phyloP scores from a whole-genome alignment of 2,888 invertebrate species.

The Stratiomys singularior region DNA sequence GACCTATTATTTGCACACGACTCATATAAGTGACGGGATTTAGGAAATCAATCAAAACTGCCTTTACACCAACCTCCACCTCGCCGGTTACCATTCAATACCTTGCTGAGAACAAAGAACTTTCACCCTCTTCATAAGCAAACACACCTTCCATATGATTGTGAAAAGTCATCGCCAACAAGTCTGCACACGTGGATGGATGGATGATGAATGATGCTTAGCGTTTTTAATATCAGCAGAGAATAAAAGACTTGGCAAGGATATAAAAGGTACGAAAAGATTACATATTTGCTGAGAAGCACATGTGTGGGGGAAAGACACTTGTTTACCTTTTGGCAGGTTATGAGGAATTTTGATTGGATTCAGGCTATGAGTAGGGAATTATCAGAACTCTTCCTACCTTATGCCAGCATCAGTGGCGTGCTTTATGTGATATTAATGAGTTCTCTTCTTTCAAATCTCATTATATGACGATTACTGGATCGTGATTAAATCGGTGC shows the following conservation, averaged over 20 bases:
- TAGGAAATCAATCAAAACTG: constrained; percentile 32
- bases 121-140: constrained; percentile 17
- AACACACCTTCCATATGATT: constrained; percentile 6
- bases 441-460: not conserved
- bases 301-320: not conserved
- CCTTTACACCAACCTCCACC: not conserved
- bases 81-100: not conserved
- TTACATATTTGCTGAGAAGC: not conserved
- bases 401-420: too few relatives aligned
- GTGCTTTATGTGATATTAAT: not conserved
- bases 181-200: constrained; percentile 31
- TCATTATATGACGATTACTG: too few relatives aligned
- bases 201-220: constrained; percentile 41
- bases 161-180: not conserved
- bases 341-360: constrained; percentile 32
- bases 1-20: constrained; percentile 25
- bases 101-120: constrained; percentile 21
- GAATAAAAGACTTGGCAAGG: constrained; percentile 13
- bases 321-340: constrained; percentile 33
- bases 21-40: not conserved
- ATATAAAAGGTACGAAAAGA: constrained; percentile 23
- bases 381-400: not conserved
- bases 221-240: constrained; percentile 33
- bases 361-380: not conserved
- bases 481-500: too few relatives aligned